phyloP scores from a whole-genome alignment of 2,113 vertebrate species.

The Paramisgurnus dabryanus region DNA sequence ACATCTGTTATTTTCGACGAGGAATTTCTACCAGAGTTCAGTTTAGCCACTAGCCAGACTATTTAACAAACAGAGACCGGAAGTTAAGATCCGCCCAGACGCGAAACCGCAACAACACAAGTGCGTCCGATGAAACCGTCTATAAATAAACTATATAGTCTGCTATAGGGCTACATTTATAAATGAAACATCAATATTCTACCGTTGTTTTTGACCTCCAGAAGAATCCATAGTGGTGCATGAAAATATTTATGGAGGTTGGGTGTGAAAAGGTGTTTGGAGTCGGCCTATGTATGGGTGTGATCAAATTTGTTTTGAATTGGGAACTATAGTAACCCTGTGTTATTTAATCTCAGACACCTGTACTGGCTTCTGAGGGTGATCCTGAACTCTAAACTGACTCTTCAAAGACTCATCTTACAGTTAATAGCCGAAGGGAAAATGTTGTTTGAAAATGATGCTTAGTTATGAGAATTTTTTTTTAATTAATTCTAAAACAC shows the following conservation, averaged over 20 bases:
- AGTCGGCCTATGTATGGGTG: not conserved
- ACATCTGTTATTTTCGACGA: no score
- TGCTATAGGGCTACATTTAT: not conserved
- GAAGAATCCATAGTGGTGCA: not conserved
- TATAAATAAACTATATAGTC: not conserved
- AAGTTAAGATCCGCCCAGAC: no score
- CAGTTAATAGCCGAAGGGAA: not conserved
- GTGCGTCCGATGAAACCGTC: no score
- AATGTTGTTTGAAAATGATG: not conserved
- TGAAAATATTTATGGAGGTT: slow-evolving; percentile 3
- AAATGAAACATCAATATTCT: not conserved
- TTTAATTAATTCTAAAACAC: no score
- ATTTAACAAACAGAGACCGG: no score
- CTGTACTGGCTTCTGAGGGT: slow-evolving; percentile 10
- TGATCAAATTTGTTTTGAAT: slow-evolving; percentile 4
- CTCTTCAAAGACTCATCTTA: not conserved
- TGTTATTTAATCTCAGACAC: slow-evolving; percentile 22
- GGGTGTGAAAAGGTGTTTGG: slow-evolving; percentile 7
- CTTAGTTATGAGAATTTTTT: no score
- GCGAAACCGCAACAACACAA: no score
- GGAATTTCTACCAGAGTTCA: no score
- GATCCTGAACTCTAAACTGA: not conserved
- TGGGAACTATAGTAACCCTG: slow-evolving; percentile 11
- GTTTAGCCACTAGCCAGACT: no score
- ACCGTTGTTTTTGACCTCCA: not conserved